Evolutionary conservation across 2,797 vertebrate genomes (phyloP).

Genomic region (Pantherophis alleghaniensis): DNA sequence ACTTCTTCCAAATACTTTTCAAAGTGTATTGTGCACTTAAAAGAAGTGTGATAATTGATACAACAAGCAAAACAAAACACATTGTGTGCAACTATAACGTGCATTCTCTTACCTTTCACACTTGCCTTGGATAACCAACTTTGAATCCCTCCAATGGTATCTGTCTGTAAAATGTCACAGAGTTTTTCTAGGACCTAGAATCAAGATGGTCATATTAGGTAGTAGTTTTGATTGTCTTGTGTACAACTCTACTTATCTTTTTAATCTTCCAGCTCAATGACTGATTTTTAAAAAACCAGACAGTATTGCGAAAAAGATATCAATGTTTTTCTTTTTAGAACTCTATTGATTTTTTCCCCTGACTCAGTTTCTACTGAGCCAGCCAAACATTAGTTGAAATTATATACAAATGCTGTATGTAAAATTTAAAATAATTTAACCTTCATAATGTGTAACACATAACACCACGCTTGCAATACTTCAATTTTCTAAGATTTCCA

Average conservation of each 20-base stretch:
- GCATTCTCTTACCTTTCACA: slow-evolving; percentile 53
- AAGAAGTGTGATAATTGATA: background rate
- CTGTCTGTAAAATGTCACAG: slow-evolving; percentile 58
- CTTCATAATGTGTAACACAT: background rate
- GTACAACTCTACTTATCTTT: background rate
- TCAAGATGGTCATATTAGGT: background rate
- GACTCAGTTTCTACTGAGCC: background rate
- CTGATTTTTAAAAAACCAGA: background rate
- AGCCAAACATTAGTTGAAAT: background rate
- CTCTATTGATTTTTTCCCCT: background rate
- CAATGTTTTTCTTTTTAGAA: background rate
- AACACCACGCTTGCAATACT: background rate
- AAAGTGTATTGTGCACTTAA: background rate
- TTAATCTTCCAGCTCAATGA: background rate
- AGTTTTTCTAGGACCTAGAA: slow-evolving; percentile 64
- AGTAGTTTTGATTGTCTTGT: background rate
- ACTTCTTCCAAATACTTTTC: background rate
- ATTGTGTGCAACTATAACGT: background rate
- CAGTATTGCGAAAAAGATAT: background rate
- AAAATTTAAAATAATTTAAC: background rate
- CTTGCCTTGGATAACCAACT: slow-evolving; percentile 61
- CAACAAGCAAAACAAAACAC: background rate
- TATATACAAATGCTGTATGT: background rate
- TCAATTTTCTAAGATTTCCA: background rate
- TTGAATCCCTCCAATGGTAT: slow-evolving; percentile 62